Evolutionary conservation across 2,888 invertebrate species (phyloP).

Genomic region (Noctua pronuba): DNA sequence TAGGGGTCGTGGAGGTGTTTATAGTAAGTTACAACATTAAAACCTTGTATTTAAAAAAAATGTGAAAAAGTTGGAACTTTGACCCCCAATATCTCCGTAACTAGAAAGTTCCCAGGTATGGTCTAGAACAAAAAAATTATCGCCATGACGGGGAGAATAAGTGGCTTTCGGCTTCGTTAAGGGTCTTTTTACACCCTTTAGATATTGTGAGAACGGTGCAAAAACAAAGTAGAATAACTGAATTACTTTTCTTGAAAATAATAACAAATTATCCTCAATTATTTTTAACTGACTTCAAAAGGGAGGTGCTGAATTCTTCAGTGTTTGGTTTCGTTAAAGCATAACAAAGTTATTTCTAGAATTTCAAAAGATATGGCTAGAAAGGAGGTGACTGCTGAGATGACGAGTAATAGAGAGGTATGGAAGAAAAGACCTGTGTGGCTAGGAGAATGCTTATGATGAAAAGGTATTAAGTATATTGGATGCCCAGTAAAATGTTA

Average conservation of each 20-base stretch:
- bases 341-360: background rate
- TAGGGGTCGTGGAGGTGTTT: too few species aligned
- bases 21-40: too few species aligned
- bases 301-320: background rate
- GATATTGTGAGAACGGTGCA: background rate
- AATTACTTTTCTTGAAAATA: background rate
- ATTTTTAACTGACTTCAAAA: background rate
- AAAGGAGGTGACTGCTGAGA: background rate
- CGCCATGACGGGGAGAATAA: too few species aligned
- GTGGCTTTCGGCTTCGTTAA: too few species aligned
- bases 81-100: too few species aligned
- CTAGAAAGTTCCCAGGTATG: too few species aligned
- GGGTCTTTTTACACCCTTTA: too few species aligned
- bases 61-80: too few species aligned
- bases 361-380: background rate
- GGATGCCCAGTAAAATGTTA: background rate
- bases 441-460: background rate
- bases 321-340: background rate
- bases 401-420: background rate
- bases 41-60: too few species aligned
- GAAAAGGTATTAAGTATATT: background rate
- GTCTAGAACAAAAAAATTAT: too few species aligned
- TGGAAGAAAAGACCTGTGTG: background rate
- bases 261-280: too few species aligned
- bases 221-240: background rate